These are phyloP conservation scores for Eumacrocentrus americanus DNA, from an alignment of 2,888 invertebrate species.

Conservation along the genomic window DNA sequence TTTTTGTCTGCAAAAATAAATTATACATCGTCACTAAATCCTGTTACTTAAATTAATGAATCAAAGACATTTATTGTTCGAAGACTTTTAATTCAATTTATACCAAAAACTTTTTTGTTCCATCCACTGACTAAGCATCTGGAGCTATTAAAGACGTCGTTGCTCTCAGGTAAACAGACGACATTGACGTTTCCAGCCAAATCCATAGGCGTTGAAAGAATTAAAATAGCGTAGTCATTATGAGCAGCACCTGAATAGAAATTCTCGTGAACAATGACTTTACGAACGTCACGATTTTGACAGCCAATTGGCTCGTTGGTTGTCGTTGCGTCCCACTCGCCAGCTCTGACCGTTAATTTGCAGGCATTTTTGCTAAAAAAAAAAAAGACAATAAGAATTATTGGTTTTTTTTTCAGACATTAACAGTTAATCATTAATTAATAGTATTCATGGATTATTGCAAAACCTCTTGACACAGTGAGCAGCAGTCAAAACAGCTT, in stretches of 20 bases:
- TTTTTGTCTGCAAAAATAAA: too few species aligned
- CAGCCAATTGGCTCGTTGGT: conserved; percentile 72
- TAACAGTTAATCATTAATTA: too few species aligned
- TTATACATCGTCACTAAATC: too few species aligned
- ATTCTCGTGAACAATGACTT: conserved; percentile 68
- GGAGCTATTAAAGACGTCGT: conserved; percentile 61
- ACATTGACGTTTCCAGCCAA: conserved; percentile 74
- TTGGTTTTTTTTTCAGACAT: too few species aligned
- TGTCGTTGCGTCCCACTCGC: conserved; percentile 84
- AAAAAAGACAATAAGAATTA: too few species aligned
- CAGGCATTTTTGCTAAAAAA: too few species aligned
- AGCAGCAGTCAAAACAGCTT: conserved; percentile 80
- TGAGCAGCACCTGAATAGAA: conserved; percentile 72
- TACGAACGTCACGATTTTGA: conserved; percentile 71
- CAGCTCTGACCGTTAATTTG: too few species aligned
- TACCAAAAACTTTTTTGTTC: conserved; percentile 75
- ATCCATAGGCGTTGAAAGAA: conserved; percentile 68
- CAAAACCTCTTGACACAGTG: conserved; percentile 72
- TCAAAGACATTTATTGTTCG: too few species aligned
- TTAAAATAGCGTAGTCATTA: conserved; percentile 78
- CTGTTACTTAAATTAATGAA: too few species aligned
- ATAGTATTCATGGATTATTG: too few species aligned
- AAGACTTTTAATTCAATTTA: too few species aligned
- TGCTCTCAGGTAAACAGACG: conserved; percentile 69
- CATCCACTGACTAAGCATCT: conserved; percentile 76